phyloP scores from a whole-genome alignment of 2,888 invertebrate species.

The Brachylomia viminalis region DNA sequence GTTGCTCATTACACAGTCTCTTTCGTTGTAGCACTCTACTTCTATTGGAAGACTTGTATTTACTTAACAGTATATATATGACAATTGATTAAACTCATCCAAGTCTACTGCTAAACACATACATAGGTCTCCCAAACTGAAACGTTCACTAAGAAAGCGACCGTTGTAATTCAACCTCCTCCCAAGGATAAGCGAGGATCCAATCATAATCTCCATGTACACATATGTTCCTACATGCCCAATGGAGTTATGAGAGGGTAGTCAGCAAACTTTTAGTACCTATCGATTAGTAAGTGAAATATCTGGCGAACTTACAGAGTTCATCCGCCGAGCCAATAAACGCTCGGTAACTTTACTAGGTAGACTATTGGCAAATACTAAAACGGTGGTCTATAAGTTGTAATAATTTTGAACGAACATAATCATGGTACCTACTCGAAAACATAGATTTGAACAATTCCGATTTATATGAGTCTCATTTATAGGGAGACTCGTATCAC shows the following conservation, averaged over 20 bases:
- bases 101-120: background rate
- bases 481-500: too few species aligned
- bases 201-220: constrained; percentile 47
- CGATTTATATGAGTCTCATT: too few species aligned
- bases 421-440: too few species aligned
- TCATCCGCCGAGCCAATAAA: constrained; percentile 53
- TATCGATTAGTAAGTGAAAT: constrained; percentile 61
- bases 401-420: too few species aligned
- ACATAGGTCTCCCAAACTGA: background rate
- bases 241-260: constrained; percentile 33
- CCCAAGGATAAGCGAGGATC: constrained; percentile 6
- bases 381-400: background rate
- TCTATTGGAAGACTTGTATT: background rate
- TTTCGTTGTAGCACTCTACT: background rate
- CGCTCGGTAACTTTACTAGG: constrained; percentile 30
- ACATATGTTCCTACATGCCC: constrained; percentile 38
- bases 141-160: background rate
- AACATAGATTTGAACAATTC: too few species aligned
- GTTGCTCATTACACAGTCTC: background rate
- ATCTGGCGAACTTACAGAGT: constrained; percentile 52
- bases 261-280: constrained; percentile 47
- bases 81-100: background rate
- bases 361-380: constrained; percentile 34
- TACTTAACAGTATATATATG: background rate
- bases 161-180: constrained; percentile 8